Evolutionary conservation across 1,140 invertebrate species (phyloP), one percentile per base, ranked within the genome.

Genomic region (Battus philenor): DNA sequence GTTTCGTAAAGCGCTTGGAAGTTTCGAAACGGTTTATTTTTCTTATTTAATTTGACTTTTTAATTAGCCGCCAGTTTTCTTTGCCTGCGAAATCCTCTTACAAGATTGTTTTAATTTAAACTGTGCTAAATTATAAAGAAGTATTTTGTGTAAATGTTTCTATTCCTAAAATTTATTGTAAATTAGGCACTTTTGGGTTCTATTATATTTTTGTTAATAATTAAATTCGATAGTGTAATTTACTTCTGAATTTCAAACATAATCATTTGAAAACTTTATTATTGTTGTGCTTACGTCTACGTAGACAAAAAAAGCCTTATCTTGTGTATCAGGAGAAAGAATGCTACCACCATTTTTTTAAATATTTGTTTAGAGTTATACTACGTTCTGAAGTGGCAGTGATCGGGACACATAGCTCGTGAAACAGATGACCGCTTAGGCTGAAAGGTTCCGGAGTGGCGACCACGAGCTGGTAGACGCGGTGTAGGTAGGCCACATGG

Each of bases 11-110:
- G 20, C 34, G 17, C 10, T 18, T 1, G 5, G 34, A 24, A 38
- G 17, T 39, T 38, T 44, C 22, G 20, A 17, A 44, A 30, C 46
- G 47, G 50, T 62, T 54, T 59, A 55, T 58, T 58, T 67, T 47
- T 44, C 44, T 49, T 50, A 55, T 61, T 62, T 63, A 69, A 77
- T 72, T 77, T 69, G 70, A 69, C 66, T 74, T 77, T 74, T 77
- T 77, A 72, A 77, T 72, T 72, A 69, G 64, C 24, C 22, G 48
- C 61, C 57, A 65, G 59, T 55, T 51, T 63, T 69, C 63, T 60
- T 57, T 64, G 50, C 59, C 55, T 50, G 48, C 52, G 60, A 60
- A 74, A 74, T 74, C 70, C 67, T 72, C 70, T 77, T 77, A 77
- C 60, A 63, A 69, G 68, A 74, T 72, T 66, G 59, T 62, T 44